Base-by-base conservation (phyloP, 2,888 invertebrate species). In the Diaprepes abbreviatus region DNA sequence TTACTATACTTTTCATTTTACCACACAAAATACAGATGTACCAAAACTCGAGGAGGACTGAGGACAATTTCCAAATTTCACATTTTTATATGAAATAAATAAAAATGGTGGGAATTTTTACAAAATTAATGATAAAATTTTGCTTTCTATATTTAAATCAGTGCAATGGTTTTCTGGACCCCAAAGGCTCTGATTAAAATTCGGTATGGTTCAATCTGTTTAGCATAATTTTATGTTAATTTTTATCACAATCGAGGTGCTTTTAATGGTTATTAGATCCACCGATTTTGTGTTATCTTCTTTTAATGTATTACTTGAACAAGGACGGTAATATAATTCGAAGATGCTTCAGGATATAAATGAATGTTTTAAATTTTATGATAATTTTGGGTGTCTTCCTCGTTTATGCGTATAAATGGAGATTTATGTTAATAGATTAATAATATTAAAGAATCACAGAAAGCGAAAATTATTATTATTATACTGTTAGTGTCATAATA, bases 131-230 rank as follows among this genome's bases (percentile, higher is more conserved):
- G 14, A 55, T 17, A 57, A 40, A 57, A 54, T 45, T 24, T 40
- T 36, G 58, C 72, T 72, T 72, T 72, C 72, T 69, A 40, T 72
- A 72, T 69, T 72, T 60, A 69, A 72, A 69, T 72, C 36, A 35
- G 55, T 63, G 59, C 64, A 68, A 40, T 57, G 35, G 28, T 50
- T 52, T 66, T 60, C 55, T 70, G 33, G 62, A 17, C 45, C 70
- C 65, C 43, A 70, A 24, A 36, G 58, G 65, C 48, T 21, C 12
- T 9, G 40, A 52, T 60, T 60, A 60, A 48, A 48, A 60, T 45
- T 63, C 52, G 63, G 50, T 63, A 52, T 36, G 63, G 52, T 50
- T 36, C 63, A 52, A 40, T 54, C 36, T 38, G 5, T 9, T 21
- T 55, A 55, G 9, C 3, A 35, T 12, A 55, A 24, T 14, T 38